Conservation (phyloP, 2,113 vertebrate genomes). For the Sinocyclocheilus grahami region DNA sequence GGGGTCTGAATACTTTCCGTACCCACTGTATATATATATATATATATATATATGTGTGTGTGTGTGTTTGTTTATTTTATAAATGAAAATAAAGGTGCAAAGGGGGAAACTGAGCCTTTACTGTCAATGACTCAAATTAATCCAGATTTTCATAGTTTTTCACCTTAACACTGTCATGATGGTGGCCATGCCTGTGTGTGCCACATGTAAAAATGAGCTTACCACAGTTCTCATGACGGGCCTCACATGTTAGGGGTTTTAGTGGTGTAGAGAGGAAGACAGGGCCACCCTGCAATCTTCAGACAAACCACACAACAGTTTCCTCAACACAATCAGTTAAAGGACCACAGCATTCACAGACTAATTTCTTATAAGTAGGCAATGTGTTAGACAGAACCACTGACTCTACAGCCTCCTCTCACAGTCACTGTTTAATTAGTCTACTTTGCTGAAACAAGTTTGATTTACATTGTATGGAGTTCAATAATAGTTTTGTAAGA, state of each 20-base stretch:
- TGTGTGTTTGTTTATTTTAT: neutral
- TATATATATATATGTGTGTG: too few relatives aligned
- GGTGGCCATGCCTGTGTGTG: neutral
- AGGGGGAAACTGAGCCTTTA: neutral
- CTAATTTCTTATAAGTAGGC: slow-evolving; percentile 50
- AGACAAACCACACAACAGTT: slow-evolving; percentile 51
- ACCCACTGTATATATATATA: too few relatives aligned
- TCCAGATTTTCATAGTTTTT: neutral
- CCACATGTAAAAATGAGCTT: slow-evolving; percentile 36
- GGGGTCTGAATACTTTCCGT: too few relatives aligned
- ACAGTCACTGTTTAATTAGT: neutral
- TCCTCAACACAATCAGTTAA: slow-evolving; percentile 14
- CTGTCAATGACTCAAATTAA: neutral
- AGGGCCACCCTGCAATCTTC: slow-evolving; percentile 51
- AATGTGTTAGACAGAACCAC: slow-evolving; percentile 35
- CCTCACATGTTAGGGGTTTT: slow-evolving; percentile 17
- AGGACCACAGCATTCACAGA: slow-evolving; percentile 31
- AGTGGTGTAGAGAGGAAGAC: slow-evolving; percentile 11
- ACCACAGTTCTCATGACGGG: slow-evolving; percentile 38
- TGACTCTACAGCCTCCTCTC: neutral
- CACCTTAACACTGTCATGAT: neutral
- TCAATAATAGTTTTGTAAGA: neutral
- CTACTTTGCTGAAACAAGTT: neutral
- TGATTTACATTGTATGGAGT: neutral
- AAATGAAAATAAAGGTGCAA: neutral